Conservation (phyloP, 1,140 invertebrate genomes). For the Drosophila fuyamai region DNA sequence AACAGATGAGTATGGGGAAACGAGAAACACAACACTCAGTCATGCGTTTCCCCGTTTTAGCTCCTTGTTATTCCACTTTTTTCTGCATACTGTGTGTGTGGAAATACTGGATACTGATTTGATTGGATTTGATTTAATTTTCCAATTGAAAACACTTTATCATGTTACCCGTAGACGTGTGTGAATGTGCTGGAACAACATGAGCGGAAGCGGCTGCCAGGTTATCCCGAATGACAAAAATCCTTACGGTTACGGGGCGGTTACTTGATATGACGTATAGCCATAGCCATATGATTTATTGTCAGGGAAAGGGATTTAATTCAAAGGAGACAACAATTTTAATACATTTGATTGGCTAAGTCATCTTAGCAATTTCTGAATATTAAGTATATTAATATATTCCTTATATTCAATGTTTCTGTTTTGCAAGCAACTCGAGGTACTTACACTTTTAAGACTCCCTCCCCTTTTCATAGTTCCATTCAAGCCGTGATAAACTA, state of each 20-base stretch:
- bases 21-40: slow-evolving; percentile 43
- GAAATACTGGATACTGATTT: slow-evolving; percentile 74
- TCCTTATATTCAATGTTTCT: no score
- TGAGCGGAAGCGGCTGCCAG: slow-evolving; percentile 1
- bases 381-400: no score
- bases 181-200: slow-evolving; percentile 47
- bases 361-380: no score
- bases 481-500: slow-evolving; percentile 7
- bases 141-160: slow-evolving; percentile 83
- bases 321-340: no score
- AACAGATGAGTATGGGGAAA: slow-evolving; percentile 3
- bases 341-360: no score
- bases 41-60: slow-evolving; percentile 61
- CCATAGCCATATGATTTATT: slow-evolving; percentile 11
- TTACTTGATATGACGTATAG: slow-evolving; percentile 49
- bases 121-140: slow-evolving; percentile 83
- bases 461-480: not conserved
- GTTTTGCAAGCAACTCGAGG: slow-evolving; percentile 3
- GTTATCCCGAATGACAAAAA: slow-evolving; percentile 19
- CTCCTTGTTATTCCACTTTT: slow-evolving; percentile 29
- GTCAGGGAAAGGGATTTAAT: slow-evolving; percentile 2
- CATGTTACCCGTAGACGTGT: slow-evolving; percentile 51
- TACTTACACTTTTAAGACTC: slow-evolving; percentile 11
- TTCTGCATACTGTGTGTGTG: slow-evolving; percentile 36
- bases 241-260: slow-evolving; percentile 31